Evolutionary conservation across 2,797 vertebrate genomes (phyloP).

Genomic region (Glyptemys insculpta): DNA sequence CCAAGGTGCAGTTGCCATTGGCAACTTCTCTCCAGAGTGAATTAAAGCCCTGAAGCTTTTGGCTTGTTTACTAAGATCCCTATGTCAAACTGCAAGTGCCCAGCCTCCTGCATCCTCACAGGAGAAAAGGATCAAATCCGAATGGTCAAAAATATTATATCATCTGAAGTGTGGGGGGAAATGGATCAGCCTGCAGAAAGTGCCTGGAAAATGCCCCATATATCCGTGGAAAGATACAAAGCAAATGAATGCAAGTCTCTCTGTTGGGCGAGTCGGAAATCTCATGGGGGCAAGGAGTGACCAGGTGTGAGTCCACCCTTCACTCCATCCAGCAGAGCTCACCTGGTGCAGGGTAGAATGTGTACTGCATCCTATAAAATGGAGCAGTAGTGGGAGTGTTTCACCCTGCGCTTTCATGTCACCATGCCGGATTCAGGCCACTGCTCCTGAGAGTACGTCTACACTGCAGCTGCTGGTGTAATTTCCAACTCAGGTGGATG

Average conservation of each 20-base stretch:
- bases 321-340: too few species aligned
- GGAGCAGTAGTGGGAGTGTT: not conserved
- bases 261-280: not conserved
- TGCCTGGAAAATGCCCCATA: not conserved
- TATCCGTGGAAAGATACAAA: not conserved
- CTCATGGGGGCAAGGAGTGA: not conserved
- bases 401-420: not conserved
- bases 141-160: not conserved
- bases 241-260: not conserved
- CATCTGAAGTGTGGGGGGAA: not conserved
- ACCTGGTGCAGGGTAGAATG: not conserved
- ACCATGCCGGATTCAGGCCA: too few species aligned
- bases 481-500: too few species aligned
- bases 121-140: not conserved
- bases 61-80: not conserved
- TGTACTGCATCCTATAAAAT: not conserved
- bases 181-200: not conserved
- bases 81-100: not conserved
- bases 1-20: not conserved
- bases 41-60: not conserved
- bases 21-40: not conserved
- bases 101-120: not conserved
- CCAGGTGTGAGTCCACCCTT: not conserved
- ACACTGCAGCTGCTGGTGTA: not conserved
- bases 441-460: not conserved